phyloP scores from a whole-genome alignment of 2,113 vertebrate genomes.

The Fukomys damarensis region DNA sequence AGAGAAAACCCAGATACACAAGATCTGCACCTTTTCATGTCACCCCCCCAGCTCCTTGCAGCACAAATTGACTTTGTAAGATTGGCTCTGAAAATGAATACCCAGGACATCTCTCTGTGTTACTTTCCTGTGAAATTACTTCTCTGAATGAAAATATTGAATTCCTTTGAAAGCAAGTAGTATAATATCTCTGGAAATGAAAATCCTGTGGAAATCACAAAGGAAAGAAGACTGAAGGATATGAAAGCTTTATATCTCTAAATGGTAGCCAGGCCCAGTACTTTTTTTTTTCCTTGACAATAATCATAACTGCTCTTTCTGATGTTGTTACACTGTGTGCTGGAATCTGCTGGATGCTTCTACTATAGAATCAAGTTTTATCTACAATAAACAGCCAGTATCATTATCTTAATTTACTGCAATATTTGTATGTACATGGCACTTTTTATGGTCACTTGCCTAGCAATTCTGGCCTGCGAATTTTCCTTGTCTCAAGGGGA shows the following conservation, averaged over 20 bases:
- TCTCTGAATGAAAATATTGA: conserved; percentile 88
- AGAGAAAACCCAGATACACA: conserved; percentile 65
- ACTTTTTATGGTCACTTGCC: conserved; percentile 68
- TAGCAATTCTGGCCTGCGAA: conserved; percentile 59
- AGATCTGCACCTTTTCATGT: conserved; percentile 80
- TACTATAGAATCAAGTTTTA: conserved; percentile 80
- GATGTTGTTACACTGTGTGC: conserved; percentile 74
- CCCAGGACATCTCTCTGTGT: conserved; percentile 84
- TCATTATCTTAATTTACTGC: conserved; percentile 80
- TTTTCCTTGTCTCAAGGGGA: conserved; percentile 72
- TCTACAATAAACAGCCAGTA: conserved; percentile 78
- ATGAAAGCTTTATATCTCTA: conserved; percentile 85
- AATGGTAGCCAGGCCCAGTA: conserved; percentile 82
- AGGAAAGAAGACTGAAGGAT: conserved; percentile 84
- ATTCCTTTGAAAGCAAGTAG: conserved; percentile 88
- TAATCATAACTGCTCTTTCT: conserved; percentile 83
- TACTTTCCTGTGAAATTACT: conserved; percentile 89
- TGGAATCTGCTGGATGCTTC: conserved; percentile 81
- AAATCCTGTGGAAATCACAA: conserved; percentile 87
- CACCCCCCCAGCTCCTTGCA: conserved; percentile 75
- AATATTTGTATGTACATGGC: conserved; percentile 59
- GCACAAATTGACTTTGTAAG: conserved; percentile 86
- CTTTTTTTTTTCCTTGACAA: conserved; percentile 81
- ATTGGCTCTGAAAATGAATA: conserved; percentile 87
- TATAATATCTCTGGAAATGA: conserved; percentile 87